A percentile compares a stretch with the other conserved stretches of the same genome.
Conservation (phyloP, 2,888 invertebrate genomes). For the Reticulitermes lucifugus region DNA sequence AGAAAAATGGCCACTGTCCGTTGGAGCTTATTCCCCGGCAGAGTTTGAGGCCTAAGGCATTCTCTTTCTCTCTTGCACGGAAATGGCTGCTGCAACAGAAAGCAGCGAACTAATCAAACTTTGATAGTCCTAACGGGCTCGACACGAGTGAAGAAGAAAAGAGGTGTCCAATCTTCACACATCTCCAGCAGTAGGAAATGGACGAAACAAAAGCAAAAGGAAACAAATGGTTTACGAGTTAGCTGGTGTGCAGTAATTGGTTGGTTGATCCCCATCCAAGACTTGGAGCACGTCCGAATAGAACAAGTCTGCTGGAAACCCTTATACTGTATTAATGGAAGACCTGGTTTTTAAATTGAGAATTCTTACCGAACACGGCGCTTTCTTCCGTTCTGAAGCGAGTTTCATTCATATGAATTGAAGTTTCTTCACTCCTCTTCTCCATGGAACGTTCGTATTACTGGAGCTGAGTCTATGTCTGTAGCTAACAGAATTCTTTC, state of each 20-base stretch:
- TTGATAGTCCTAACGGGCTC: conserved; percentile 54
- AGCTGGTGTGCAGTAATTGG: conserved; percentile 49
- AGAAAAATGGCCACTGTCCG: conserved; percentile 54
- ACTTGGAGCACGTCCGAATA: conserved; percentile 43
- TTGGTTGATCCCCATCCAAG: conserved; percentile 47
- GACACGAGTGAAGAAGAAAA: conserved; percentile 31
- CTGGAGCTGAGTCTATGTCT: background rate
- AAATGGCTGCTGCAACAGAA: conserved; percentile 44
- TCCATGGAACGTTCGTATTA: background rate
- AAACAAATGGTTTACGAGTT: conserved; percentile 53
- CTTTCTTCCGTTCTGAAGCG: background rate
- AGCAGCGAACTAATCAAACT: conserved; percentile 54
- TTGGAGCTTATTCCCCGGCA: conserved; percentile 50
- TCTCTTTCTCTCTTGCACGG: conserved; percentile 13
- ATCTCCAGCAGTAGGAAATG: conserved; percentile 43
- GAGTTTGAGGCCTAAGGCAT: conserved; percentile 17
- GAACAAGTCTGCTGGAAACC: conserved; percentile 36
- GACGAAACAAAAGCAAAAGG: conserved; percentile 48
- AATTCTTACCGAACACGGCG: conserved; percentile 11
- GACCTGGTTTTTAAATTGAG: conserved; percentile 28
- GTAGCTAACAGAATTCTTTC: background rate
- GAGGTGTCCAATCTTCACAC: conserved; percentile 52
- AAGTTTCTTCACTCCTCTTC: too few species aligned
- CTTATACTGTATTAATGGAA: conserved; percentile 50
- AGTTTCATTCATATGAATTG: conserved; percentile 6